phyloP scores from a whole-genome alignment of 1,140 invertebrate species.

The Aphaenogaster floridana region DNA sequence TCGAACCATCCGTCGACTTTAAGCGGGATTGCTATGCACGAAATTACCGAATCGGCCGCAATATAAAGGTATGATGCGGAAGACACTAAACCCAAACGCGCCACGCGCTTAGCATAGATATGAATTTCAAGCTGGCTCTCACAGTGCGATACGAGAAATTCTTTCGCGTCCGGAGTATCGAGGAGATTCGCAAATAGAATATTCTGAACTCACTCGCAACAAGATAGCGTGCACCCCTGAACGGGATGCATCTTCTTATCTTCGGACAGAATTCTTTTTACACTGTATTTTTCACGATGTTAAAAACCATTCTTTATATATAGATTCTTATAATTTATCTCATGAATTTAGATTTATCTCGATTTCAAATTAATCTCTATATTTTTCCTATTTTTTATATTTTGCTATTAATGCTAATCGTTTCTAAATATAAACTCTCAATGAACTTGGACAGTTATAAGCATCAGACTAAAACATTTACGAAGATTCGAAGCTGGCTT shows the following conservation, averaged over 20 bases:
- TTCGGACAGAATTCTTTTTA: constrained; percentile 37
- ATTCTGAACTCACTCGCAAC: constrained; percentile 62
- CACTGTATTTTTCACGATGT: constrained; percentile 17
- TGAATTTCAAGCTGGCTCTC: constrained; percentile 78
- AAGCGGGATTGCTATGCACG: constrained; percentile 58
- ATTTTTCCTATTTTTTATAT: not conserved
- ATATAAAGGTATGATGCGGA: constrained; percentile 77
- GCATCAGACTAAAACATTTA: not conserved
- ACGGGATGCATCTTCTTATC: not conserved
- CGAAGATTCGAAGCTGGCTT: constrained; percentile 5
- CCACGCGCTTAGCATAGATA: constrained; percentile 79
- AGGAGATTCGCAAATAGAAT: constrained; percentile 76
- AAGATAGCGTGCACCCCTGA: constrained; percentile 54
- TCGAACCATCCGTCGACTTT: constrained; percentile 49
- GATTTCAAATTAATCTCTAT: not conserved
- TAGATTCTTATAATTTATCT: not conserved
- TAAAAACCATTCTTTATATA: not conserved
- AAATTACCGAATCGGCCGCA: constrained; percentile 74
- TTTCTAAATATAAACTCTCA: not conserved
- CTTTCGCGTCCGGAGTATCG: constrained; percentile 69
- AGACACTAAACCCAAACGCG: constrained; percentile 75
- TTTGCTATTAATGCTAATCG: not conserved
- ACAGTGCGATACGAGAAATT: constrained; percentile 73
- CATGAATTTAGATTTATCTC: not conserved
- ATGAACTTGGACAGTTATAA: not conserved